Evolutionary conservation across 2,888 invertebrate species (phyloP).

Genomic region (Crossocerus cetratus): DNA sequence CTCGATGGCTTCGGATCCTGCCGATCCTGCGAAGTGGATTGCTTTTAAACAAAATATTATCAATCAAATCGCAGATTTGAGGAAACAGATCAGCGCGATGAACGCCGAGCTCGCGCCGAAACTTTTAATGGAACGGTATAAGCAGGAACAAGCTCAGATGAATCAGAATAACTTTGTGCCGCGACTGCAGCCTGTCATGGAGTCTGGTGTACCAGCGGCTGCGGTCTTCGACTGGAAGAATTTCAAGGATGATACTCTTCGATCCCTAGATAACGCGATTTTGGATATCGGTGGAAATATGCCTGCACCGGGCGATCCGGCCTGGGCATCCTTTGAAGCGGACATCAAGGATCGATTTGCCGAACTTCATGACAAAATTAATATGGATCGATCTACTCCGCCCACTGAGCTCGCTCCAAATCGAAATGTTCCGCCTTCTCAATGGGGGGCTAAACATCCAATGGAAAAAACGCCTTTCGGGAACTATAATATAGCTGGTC

Average conservation of each 20-base stretch:
- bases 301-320: slow-evolving; percentile 47
- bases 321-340: slow-evolving; percentile 27
- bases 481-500: neutral
- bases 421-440: neutral
- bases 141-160: neutral
- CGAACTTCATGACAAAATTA: slow-evolving; percentile 19
- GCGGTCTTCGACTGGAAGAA: slow-evolving; percentile 48
- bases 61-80: slow-evolving; percentile 42
- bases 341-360: slow-evolving; percentile 35
- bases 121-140: slow-evolving; percentile 13
- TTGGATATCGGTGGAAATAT: slow-evolving; percentile 30
- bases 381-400: neutral
- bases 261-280: slow-evolving; percentile 33
- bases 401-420: slow-evolving; percentile 7
- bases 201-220: neutral
- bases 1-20: slow-evolving; percentile 33
- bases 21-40: slow-evolving; percentile 42
- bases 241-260: slow-evolving; percentile 38
- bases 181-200: neutral
- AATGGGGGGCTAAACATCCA: slow-evolving; percentile 43
- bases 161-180: slow-evolving; percentile 13
- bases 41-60: slow-evolving; percentile 41
- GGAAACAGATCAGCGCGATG: slow-evolving; percentile 22
- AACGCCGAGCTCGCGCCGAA: slow-evolving; percentile 20
- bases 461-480: slow-evolving; percentile 2